phyloP scores from a whole-genome alignment of 2,797 vertebrate species.

The Megaceryle alcyon region DNA sequence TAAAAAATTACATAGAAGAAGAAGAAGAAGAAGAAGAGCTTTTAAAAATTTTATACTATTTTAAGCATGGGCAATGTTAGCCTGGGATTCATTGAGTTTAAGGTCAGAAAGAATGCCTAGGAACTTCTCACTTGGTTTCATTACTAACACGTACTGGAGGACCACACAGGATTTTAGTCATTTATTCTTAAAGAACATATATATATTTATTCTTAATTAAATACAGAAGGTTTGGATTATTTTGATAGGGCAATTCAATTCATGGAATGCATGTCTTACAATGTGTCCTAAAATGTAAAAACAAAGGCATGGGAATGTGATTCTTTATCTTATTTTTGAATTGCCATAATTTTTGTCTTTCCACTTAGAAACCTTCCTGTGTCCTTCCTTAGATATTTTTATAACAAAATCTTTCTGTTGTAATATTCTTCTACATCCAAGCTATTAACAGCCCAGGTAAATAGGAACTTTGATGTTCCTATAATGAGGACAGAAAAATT shows the following conservation, averaged over 20 bases:
- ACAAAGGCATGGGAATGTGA: background rate
- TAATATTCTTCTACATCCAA: background rate
- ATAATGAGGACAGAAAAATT: conserved; percentile 33
- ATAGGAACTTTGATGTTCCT: conserved; percentile 30
- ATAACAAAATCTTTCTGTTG: background rate
- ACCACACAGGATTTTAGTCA: background rate
- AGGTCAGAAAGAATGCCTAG: background rate
- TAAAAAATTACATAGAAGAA: background rate
- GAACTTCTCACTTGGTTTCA: background rate
- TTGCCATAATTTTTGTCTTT: background rate
- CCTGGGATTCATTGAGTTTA: background rate
- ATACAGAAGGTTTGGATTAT: background rate
- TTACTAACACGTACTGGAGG: background rate
- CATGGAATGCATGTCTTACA: background rate
- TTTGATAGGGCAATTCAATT: background rate
- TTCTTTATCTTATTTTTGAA: background rate
- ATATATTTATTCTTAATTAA: background rate
- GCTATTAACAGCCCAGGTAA: conserved; percentile 5
- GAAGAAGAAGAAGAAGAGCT: background rate
- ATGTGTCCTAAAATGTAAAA: background rate
- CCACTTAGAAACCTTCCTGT: background rate
- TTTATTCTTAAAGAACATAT: background rate
- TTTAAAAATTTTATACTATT: background rate
- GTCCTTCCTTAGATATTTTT: background rate
- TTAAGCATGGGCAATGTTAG: background rate